Evolutionary conservation across 2,888 invertebrate genomes (phyloP).

Genomic region (Cephus rjabovi): DNA sequence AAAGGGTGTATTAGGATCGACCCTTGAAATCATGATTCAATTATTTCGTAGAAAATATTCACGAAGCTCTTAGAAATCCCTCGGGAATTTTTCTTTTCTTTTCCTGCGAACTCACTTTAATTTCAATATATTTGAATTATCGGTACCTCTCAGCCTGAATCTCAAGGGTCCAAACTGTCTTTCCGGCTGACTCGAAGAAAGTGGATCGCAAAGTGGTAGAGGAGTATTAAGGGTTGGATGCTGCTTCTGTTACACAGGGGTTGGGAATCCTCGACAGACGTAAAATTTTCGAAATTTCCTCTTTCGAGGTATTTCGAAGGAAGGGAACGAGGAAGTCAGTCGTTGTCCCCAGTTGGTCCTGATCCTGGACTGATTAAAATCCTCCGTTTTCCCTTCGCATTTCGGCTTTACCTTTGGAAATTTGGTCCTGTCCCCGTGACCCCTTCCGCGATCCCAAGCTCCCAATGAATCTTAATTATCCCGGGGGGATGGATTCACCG

Average conservation of each 20-base stretch:
- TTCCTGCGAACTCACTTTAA: slow-evolving; percentile 13
- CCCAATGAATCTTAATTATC: slow-evolving; percentile 36
- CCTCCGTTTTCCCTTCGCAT: slow-evolving; percentile 21
- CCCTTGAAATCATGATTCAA: background rate
- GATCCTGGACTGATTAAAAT: slow-evolving; percentile 30
- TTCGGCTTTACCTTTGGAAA: slow-evolving; percentile 11
- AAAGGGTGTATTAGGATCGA: background rate
- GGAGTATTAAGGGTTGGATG: background rate
- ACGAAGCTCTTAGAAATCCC: background rate
- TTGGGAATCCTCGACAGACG: background rate
- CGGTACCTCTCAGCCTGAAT: slow-evolving; percentile 16
- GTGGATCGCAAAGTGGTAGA: background rate
- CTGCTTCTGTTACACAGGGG: background rate
- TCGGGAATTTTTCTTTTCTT: background rate
- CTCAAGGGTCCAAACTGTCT: slow-evolving; percentile 9
- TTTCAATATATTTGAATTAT: slow-evolving; percentile 34
- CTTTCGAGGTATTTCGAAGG: background rate
- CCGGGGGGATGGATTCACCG: slow-evolving; percentile 3
- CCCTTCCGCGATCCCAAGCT: slow-evolving; percentile 6
- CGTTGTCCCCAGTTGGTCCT: background rate
- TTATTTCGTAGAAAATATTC: background rate
- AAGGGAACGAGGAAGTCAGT: background rate
- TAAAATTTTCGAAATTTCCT: background rate
- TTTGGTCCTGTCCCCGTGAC: slow-evolving; percentile 12
- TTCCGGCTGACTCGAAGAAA: background rate